Percentiles rank a stretch among this genome's conserved stretches.
These are phyloP conservation scores for Atlantisia rogersi DNA, from an alignment of 2,113 vertebrate genomes.

Conservation along the genomic window DNA sequence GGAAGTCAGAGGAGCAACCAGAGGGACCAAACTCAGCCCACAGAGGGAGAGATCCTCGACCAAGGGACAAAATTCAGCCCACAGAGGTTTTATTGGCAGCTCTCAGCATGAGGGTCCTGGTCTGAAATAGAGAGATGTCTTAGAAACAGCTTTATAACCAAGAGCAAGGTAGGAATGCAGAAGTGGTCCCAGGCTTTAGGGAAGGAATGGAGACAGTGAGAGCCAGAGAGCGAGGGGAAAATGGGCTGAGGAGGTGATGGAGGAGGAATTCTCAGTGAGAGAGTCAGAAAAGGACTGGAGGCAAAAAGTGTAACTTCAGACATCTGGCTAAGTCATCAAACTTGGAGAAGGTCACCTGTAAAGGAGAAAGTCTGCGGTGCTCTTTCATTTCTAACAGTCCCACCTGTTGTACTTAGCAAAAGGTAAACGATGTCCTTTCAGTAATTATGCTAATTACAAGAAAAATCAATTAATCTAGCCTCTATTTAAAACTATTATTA, in stretches of 20 bases:
- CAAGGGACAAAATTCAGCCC: not conserved
- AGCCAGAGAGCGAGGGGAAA: not conserved
- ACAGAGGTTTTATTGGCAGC: not conserved
- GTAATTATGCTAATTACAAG: not conserved
- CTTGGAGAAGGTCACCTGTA: not conserved
- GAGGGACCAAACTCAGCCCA: not conserved
- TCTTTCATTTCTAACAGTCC: not conserved
- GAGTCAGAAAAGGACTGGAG: not conserved
- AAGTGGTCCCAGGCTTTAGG: not conserved
- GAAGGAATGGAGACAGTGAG: not conserved
- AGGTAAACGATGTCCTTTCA: not conserved
- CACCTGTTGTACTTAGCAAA: fast-evolving
- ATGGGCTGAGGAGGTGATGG: not conserved
- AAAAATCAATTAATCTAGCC: not conserved
- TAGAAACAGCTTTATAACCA: not conserved
- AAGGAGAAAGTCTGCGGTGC: not conserved
- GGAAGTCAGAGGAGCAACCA: not conserved
- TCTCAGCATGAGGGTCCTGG: not conserved
- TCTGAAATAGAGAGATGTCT: not conserved
- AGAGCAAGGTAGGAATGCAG: not conserved
- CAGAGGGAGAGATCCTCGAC: not conserved
- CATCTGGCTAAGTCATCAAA: not conserved
- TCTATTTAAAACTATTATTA: not conserved
- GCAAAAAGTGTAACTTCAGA: not conserved
- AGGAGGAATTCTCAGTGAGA: not conserved